Evolutionary conservation across 2,888 invertebrate genomes (phyloP).

Genomic region (Andrena dorsata): DNA sequence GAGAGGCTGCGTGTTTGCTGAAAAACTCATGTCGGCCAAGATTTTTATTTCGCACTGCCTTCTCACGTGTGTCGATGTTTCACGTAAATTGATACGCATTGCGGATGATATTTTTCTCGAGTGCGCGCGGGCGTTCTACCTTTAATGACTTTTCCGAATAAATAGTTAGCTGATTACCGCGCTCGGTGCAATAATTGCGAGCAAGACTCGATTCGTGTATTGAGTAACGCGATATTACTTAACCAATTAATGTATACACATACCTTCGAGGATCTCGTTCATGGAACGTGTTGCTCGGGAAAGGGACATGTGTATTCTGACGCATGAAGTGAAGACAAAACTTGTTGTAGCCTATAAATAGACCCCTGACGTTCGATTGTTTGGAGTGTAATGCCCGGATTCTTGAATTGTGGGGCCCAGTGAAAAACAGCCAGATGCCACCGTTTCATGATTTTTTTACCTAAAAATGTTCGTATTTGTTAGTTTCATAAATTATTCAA

Average conservation of each 20-base stretch:
- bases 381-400: neutral
- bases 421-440: too few relatives aligned
- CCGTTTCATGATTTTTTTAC: too few relatives aligned
- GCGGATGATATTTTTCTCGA: slow-evolving; percentile 7
- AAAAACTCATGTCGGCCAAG: neutral
- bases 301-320: neutral
- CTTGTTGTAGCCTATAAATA: neutral
- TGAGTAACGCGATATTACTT: neutral
- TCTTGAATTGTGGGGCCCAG: too few relatives aligned
- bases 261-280: neutral
- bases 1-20: neutral
- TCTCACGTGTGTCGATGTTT: neutral
- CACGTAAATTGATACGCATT: slow-evolving; percentile 16
- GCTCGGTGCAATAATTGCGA: slow-evolving; percentile 25
- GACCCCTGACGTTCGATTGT: neutral
- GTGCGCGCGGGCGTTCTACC: slow-evolving; percentile 22
- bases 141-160: slow-evolving; percentile 47
- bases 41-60: neutral
- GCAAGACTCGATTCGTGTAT: slow-evolving; percentile 34
- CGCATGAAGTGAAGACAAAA: neutral
- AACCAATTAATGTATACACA: neutral
- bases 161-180: slow-evolving; percentile 39
- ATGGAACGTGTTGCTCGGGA: neutral
- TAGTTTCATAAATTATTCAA: too few relatives aligned
- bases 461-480: too few relatives aligned